phyloP scores from a whole-genome alignment of 2,797 vertebrate species.

The Danio kyathit region DNA sequence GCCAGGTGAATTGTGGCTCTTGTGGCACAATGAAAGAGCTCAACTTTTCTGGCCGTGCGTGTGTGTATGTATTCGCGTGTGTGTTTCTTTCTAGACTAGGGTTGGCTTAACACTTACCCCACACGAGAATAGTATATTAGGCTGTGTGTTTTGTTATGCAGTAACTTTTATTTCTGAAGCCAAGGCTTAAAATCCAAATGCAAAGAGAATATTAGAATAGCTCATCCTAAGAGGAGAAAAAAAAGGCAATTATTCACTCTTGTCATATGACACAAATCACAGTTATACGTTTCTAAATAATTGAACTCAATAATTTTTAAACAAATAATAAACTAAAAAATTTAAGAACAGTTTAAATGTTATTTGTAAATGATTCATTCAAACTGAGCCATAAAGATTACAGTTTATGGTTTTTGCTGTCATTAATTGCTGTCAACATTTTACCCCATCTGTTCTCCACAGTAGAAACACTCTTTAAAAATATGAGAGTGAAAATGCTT shows the following conservation, averaged over 20 bases:
- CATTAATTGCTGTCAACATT: no score
- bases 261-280: background rate
- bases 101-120: slow-evolving; percentile 22
- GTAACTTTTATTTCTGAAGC: background rate
- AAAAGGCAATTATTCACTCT: background rate
- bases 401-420: no score
- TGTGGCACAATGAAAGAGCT: slow-evolving; percentile 12
- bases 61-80: no score
- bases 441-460: no score
- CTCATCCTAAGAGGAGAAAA: background rate
- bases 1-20: slow-evolving; percentile 59
- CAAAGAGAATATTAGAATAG: background rate
- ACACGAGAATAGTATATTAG: slow-evolving; percentile 1
- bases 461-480: no score
- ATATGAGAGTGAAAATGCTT: no score
- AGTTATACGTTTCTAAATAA: no score
- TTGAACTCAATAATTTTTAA: no score
- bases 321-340: no score
- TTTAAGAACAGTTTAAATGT: no score
- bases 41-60: background rate
- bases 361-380: no score
- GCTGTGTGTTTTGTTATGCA: slow-evolving; percentile 14
- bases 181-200: slow-evolving; percentile 22
- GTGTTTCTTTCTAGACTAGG: slow-evolving; percentile 44
- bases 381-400: no score